A percentile compares a stretch with the other conserved stretches of the same genome.
Conservation (phyloP, 2,888 invertebrate species). For the Meloe dianella region DNA sequence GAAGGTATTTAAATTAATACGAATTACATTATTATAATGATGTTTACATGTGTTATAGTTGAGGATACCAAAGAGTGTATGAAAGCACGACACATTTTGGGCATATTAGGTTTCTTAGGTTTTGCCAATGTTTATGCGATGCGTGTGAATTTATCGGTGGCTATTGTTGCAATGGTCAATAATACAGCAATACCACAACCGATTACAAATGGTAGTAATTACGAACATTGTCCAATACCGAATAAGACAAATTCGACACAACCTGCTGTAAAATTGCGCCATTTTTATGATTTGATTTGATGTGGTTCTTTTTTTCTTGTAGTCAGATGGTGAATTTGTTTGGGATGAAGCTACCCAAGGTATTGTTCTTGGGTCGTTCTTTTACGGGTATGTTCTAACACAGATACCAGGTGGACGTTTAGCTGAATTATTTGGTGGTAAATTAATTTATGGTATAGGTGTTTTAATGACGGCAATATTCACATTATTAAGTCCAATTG, state of each 20-base stretch:
- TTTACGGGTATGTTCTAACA: conserved; percentile 82
- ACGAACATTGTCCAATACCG: conserved; percentile 67
- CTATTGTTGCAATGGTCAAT: conserved; percentile 94
- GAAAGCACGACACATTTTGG: conserved; percentile 78
- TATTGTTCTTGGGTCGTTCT: conserved; percentile 81
- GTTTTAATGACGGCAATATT: conserved; percentile 81
- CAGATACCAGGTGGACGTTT: conserved; percentile 83
- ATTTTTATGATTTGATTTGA: background rate
- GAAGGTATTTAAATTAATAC: too few relatives aligned
- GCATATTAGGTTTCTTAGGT: conserved; percentile 84
- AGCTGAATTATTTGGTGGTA: conserved; percentile 88
- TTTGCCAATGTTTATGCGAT: conserved; percentile 90
- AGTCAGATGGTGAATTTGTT: conserved; percentile 75
- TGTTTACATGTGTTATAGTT: too few relatives aligned
- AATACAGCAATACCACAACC: conserved; percentile 67
- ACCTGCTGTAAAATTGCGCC: conserved; percentile 43
- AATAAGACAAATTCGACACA: conserved; percentile 58
- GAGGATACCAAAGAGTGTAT: conserved; percentile 72
- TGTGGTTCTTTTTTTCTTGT: conserved; percentile 39
- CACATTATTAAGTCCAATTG: conserved; percentile 82
- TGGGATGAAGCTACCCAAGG: conserved; percentile 83
- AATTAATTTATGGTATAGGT: conserved; percentile 82
- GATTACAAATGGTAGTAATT: conserved; percentile 63
- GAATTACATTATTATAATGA: too few relatives aligned
- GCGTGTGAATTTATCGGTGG: conserved; percentile 90